A percentile compares a stretch with the other conserved stretches of the same genome.
These are phyloP conservation scores for Margarornis squamiger DNA, from an alignment of 2,797 vertebrate genomes.

Conservation along the genomic window DNA sequence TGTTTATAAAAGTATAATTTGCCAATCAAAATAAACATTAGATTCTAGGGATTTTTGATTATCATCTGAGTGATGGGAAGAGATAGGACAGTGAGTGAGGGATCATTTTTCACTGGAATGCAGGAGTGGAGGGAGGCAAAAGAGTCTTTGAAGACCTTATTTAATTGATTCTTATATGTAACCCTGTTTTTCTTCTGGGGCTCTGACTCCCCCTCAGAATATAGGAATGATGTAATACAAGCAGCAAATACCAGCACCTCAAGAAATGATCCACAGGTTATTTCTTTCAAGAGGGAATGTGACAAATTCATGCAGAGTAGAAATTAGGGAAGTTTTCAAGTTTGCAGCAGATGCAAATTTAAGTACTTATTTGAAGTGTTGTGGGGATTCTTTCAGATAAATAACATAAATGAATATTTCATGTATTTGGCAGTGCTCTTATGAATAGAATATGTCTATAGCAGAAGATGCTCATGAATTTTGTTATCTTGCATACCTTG, in stretches of 20 bases:
- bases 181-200: constrained; percentile 11
- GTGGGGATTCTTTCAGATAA: neutral
- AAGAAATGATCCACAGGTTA: constrained; percentile 15
- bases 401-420: neutral
- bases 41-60: constrained; percentile 21
- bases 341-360: constrained; percentile 52
- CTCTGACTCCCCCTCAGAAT: constrained; percentile 9
- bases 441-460: neutral
- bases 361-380: neutral
- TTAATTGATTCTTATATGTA: constrained; percentile 8
- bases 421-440: neutral
- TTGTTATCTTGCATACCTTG: neutral
- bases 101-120: neutral
- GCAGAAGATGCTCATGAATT: neutral
- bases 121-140: neutral
- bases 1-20: constrained; percentile 32
- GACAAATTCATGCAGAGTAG: neutral
- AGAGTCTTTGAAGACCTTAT: neutral
- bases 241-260: constrained; percentile 37
- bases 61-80: neutral
- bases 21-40: constrained; percentile 2
- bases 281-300: constrained; percentile 44
- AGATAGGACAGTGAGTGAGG: neutral
- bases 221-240: constrained; percentile 19
- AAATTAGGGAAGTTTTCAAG: constrained; percentile 32